phyloP scores from a whole-genome alignment of 2,113 vertebrate genomes.

The Cyrtonyx montezumae region DNA sequence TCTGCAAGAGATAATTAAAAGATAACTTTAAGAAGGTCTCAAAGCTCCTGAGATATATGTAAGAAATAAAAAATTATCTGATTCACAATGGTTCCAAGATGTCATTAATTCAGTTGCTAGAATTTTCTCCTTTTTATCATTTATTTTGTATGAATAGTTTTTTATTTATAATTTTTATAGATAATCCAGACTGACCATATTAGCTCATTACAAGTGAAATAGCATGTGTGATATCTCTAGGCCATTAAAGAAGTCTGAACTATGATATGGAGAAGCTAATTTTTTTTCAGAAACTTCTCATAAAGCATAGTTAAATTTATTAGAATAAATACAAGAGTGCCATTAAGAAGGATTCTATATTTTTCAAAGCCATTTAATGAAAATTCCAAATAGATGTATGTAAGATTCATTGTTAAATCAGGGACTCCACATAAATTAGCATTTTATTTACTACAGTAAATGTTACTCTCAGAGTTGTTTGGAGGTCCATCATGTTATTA shows the following conservation, averaged over 20 bases:
- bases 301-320: neutral
- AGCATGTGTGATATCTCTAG: neutral
- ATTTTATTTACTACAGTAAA: neutral
- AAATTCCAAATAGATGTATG: neutral
- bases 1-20: neutral
- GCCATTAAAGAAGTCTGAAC: neutral
- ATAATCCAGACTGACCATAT: neutral
- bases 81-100: rapidly evolving
- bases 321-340: neutral
- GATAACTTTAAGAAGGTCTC: neutral
- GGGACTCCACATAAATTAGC: neutral
- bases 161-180: neutral
- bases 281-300: neutral
- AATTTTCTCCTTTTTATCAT: neutral
- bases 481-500: neutral
- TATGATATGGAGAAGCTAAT: neutral
- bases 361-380: neutral
- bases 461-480: neutral
- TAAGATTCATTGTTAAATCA: neutral
- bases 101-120: neutral
- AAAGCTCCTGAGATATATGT: neutral
- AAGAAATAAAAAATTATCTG: neutral
- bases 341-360: neutral
- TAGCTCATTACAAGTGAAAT: neutral
- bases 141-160: neutral